Percentiles rank a stretch among this genome's conserved stretches.
Evolutionary conservation across 2,113 vertebrate species (phyloP).

Genomic region (Verasper variegatus): DNA sequence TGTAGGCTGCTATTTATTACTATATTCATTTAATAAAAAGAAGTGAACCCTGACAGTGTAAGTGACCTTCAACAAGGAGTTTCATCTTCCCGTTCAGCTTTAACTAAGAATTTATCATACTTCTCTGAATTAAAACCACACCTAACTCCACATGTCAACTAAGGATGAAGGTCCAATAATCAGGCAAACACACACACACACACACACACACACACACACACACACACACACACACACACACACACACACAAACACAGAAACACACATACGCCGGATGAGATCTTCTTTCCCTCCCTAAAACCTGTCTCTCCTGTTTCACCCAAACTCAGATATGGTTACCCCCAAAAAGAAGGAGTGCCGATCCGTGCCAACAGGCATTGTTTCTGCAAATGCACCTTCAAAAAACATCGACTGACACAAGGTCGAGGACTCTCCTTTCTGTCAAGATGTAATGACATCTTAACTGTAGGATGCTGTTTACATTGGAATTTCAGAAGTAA

Average conservation of each 20-base stretch:
- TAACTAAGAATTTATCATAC: not conserved
- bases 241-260: conserved; percentile 19
- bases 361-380: conserved; percentile 56
- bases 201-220: conserved; percentile 10
- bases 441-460: not conserved
- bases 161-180: not conserved
- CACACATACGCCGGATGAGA: conserved; percentile 28
- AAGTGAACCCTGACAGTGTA: not conserved
- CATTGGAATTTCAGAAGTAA: not conserved
- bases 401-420: conserved; percentile 31
- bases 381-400: conserved; percentile 50
- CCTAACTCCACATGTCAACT: conserved; percentile 8
- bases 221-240: conserved; percentile 3
- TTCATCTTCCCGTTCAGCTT: conserved; percentile 6
- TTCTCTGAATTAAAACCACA: conserved; percentile 14
- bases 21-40: not conserved
- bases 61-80: conserved; percentile 22
- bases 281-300: conserved; percentile 65
- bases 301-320: conserved; percentile 49
- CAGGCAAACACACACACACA: conserved; percentile 7
- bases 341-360: conserved; percentile 49
- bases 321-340: conserved; percentile 63
- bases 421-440: conserved; percentile 49
- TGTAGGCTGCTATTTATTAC: not conserved
- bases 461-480: not conserved